Evolutionary conservation across 92 coral and sea anemone species (phyloP).

Genomic region (Muricea muricata): DNA sequence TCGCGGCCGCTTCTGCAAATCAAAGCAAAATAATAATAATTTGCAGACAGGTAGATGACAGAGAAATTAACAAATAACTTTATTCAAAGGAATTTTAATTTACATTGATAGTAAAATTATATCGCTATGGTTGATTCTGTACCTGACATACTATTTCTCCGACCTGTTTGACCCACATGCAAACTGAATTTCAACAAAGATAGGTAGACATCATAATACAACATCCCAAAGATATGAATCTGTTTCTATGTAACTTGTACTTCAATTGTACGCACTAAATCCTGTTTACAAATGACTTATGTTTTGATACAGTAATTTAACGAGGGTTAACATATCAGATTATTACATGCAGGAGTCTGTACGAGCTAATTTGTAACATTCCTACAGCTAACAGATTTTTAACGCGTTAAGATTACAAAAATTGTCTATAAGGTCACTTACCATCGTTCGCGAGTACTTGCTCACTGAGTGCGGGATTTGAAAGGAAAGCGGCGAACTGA

Average conservation of each 20-base stretch:
- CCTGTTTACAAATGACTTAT: neutral
- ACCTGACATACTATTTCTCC: no score
- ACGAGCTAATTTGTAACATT: neutral
- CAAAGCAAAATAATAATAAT: neutral
- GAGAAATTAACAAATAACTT: neutral
- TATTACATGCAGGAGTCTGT: neutral
- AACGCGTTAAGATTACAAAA: neutral
- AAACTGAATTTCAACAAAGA: neutral
- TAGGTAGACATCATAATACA: neutral
- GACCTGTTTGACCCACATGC: neutral
- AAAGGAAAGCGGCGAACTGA: neutral
- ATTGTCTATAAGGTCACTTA: slow-evolving; percentile 26
- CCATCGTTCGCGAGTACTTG: neutral
- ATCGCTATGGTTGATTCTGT: no score
- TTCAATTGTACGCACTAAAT: neutral
- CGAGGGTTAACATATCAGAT: neutral
- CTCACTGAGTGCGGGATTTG: neutral
- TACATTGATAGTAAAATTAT: no score
- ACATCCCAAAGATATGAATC: neutral
- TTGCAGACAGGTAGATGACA: neutral
- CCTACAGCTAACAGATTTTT: neutral
- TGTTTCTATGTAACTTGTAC: neutral
- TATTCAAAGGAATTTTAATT: neutral
- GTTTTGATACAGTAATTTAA: neutral
- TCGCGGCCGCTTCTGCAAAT: neutral